A percentile compares a stretch with the other conserved stretches of the same genome.
Evolutionary conservation across 2,888 invertebrate genomes (phyloP).

Genomic region (Sesia apiformis): DNA sequence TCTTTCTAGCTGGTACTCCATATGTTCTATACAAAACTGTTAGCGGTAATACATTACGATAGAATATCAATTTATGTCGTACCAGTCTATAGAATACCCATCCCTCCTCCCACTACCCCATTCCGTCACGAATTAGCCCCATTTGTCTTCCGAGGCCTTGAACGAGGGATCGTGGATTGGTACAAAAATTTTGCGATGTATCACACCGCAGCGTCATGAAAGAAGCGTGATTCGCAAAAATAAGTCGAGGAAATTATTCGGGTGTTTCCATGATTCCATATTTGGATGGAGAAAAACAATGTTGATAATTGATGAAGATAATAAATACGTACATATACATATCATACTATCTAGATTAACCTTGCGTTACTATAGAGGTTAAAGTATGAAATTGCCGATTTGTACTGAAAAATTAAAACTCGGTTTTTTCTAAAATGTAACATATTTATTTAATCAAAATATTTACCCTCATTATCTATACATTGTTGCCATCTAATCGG

Average conservation of each 20-base stretch:
- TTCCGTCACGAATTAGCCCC: slow-evolving; percentile 23
- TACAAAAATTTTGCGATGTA: slow-evolving; percentile 1
- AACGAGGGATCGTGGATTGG: slow-evolving; percentile 7
- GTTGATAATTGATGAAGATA: too few species aligned
- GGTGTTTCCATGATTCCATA: too few species aligned
- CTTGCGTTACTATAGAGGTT: background rate
- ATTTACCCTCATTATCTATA: too few species aligned
- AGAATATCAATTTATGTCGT: background rate
- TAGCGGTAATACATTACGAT: background rate
- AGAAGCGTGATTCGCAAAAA: background rate
- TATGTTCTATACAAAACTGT: too few species aligned
- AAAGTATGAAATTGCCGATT: too few species aligned
- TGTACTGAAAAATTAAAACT: too few species aligned
- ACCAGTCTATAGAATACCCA: background rate
- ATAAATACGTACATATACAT: background rate
- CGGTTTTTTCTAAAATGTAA: too few species aligned
- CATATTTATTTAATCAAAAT: too few species aligned
- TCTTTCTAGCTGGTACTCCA: too few species aligned
- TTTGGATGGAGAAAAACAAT: too few species aligned
- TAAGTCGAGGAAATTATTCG: background rate
- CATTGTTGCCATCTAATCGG: too few species aligned
- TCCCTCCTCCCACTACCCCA: slow-evolving; percentile 1
- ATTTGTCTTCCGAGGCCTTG: slow-evolving; percentile 24
- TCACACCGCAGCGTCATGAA: slow-evolving; percentile 2
- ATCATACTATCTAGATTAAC: background rate